phyloP scores from a whole-genome alignment of 1,140 invertebrate species.

The Temnothorax curvispinosus region DNA sequence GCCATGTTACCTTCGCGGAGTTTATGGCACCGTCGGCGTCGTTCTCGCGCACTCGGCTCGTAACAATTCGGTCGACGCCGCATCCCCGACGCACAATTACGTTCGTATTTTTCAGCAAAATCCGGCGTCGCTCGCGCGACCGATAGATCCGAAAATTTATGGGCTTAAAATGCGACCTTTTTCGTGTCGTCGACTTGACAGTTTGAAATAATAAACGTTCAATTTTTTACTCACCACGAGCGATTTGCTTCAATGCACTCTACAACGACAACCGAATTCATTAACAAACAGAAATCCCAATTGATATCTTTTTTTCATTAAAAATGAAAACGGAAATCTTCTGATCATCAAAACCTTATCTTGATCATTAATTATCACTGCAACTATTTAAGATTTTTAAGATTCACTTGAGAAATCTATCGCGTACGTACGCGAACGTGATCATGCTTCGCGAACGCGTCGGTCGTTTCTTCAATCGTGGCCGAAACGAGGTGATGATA shows the following conservation, averaged over 20 bases:
- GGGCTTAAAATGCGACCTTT: not conserved
- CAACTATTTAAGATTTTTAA: no score
- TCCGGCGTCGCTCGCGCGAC: conserved; percentile 6
- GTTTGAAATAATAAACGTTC: not conserved
- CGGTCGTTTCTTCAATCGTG: not conserved
- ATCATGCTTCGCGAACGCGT: conserved; percentile 1
- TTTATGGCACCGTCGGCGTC: conserved; percentile 73
- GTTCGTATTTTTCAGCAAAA: conserved; percentile 5
- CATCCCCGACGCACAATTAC: conserved; percentile 33
- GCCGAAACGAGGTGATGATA: conserved; percentile 48
- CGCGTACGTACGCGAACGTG: not conserved
- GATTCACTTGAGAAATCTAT: not conserved
- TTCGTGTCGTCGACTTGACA: not conserved
- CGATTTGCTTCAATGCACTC: not conserved
- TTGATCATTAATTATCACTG: not conserved
- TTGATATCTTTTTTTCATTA: not conserved
- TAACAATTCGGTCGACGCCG: conserved; percentile 70
- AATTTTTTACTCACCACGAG: not conserved
- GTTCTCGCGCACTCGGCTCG: conserved; percentile 64
- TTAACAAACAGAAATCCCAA: not conserved
- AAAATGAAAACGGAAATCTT: not conserved
- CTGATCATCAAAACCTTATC: not conserved
- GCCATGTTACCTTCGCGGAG: conserved; percentile 69
- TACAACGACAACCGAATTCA: not conserved
- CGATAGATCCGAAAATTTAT: conserved; percentile 12